These are phyloP conservation scores for Myotis yumanensis DNA, from an alignment of 2,113 vertebrate species.

Conservation along the genomic window DNA sequence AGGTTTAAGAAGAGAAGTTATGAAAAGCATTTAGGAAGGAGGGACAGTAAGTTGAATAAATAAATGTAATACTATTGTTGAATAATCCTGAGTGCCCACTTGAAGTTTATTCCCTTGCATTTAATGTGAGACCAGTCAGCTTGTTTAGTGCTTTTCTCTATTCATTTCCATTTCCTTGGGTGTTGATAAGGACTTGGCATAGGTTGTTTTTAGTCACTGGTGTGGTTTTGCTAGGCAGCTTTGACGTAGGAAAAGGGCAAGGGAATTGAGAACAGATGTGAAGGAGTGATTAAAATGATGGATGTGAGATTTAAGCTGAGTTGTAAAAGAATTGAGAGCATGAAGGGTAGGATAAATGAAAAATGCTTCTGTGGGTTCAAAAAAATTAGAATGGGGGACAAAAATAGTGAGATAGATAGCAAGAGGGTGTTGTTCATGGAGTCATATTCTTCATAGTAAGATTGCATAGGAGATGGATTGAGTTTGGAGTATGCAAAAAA, in stretches of 20 bases:
- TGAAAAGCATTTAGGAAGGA: neutral
- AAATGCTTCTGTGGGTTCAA: neutral
- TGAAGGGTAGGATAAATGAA: neutral
- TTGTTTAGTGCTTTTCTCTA: neutral
- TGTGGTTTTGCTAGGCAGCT: neutral
- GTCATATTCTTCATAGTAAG: neutral
- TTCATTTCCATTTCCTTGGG: neutral
- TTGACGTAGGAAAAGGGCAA: neutral
- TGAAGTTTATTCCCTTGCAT: neutral
- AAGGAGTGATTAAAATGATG: neutral
- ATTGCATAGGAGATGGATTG: neutral
- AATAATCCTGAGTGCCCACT: neutral
- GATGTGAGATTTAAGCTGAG: neutral
- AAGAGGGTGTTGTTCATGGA: neutral
- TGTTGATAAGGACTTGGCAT: neutral
- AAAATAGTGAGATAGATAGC: neutral
- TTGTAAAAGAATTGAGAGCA: neutral
- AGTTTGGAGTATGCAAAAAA: neutral
- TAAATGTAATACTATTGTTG: neutral
- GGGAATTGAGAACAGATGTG: neutral
- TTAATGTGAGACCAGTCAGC: neutral
- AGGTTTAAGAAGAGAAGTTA: neutral
- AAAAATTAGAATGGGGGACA: neutral
- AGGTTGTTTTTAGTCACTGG: neutral
- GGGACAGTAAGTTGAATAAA: neutral